Conservation (phyloP, 1,140 invertebrate species). For the Ostrea edulis region DNA sequence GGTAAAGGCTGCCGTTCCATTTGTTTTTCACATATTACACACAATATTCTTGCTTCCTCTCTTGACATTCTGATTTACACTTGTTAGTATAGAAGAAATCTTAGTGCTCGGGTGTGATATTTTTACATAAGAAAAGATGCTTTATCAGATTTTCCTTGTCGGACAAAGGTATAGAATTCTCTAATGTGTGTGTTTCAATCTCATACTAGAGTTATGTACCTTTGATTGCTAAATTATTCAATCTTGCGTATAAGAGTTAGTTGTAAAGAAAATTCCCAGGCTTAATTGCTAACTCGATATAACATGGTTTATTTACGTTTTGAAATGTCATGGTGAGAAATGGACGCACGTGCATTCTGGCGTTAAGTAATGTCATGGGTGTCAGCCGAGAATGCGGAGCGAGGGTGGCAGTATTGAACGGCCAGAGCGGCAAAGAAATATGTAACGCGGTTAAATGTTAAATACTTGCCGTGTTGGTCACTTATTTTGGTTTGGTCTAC, state of each 20-base stretch:
- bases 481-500: not conserved
- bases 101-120: no score
- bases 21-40: no score
- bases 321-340: not conserved
- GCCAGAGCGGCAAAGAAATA: not conserved
- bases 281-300: not conserved
- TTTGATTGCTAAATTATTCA: not conserved
- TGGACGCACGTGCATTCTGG: not conserved
- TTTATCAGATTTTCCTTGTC: no score
- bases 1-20: no score
- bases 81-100: no score
- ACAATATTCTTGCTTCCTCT: no score
- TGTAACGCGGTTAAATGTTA: not conserved
- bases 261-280: not conserved
- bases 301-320: not conserved
- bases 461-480: not conserved
- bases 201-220: slow-evolving; percentile 3
- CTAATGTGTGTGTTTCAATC: not conserved
- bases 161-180: not conserved
- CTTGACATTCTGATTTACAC: no score
- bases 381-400: not conserved
- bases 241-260: not conserved
- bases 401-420: not conserved
- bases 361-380: not conserved
- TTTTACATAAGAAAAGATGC: no score